Evolutionary conservation across 2,888 invertebrate species (phyloP).

Genomic region (Mactromeris polynyma): DNA sequence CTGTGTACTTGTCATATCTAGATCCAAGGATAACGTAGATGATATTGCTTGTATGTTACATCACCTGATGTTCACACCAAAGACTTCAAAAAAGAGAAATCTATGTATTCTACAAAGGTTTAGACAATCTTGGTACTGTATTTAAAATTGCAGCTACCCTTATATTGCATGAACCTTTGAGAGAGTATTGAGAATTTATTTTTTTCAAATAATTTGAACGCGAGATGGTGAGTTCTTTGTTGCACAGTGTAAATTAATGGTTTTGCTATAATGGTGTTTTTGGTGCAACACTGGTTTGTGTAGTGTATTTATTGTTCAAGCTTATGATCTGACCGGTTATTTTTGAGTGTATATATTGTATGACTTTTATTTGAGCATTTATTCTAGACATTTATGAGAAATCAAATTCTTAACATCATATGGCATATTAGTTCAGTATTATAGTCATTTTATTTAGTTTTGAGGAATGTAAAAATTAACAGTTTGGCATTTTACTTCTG

Average conservation of each 20-base stretch:
- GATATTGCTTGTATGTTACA: background rate
- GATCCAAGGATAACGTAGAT: background rate
- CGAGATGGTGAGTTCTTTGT: background rate
- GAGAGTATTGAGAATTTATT: background rate
- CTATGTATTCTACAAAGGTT: background rate
- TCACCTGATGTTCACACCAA: background rate
- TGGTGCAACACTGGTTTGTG: background rate
- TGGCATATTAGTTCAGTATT: constrained; percentile 14
- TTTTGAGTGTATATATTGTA: background rate
- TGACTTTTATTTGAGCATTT: background rate
- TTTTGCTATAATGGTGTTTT: background rate
- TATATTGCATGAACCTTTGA: background rate
- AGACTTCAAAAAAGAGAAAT: background rate
- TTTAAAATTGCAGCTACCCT: background rate
- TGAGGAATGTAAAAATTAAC: background rate
- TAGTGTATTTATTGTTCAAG: background rate
- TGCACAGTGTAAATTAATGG: background rate
- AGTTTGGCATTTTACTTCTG: background rate
- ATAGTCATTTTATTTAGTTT: constrained; percentile 15
- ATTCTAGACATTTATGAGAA: background rate
- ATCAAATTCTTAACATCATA: background rate
- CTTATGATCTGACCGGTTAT: background rate
- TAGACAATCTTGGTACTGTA: background rate
- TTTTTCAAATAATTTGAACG: background rate
- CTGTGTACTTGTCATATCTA: background rate